Evolutionary conservation across 2,888 invertebrate species (phyloP).

Genomic region (Itoplectis maculator): DNA sequence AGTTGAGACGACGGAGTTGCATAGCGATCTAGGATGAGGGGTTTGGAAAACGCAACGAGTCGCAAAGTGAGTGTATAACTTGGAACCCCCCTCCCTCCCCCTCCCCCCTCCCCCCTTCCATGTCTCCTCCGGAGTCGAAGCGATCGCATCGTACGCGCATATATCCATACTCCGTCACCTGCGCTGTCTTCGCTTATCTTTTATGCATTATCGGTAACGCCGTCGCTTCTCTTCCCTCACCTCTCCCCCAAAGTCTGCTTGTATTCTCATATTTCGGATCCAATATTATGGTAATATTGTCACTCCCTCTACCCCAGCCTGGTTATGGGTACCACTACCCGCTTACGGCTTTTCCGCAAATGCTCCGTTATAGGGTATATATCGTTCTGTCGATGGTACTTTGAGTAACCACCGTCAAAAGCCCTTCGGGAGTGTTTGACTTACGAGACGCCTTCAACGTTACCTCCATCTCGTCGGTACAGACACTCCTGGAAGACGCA

Average conservation of each 20-base stretch:
- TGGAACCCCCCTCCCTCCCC: conserved; percentile 63
- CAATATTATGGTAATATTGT: conserved; percentile 80
- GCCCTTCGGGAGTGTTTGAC: not conserved
- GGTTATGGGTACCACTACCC: too few species aligned
- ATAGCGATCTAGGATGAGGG: not conserved
- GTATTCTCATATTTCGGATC: conserved; percentile 78
- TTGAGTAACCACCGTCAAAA: conserved; percentile 1
- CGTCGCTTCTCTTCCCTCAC: conserved; percentile 55
- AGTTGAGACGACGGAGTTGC: conserved; percentile 26
- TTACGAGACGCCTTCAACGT: conserved; percentile 17
- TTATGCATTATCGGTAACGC: conserved; percentile 79
- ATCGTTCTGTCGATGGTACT: conserved; percentile 19
- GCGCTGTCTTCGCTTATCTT: conserved; percentile 76
- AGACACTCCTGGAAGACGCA: too few species aligned
- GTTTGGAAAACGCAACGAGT: conserved; percentile 46
- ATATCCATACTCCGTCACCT: conserved; percentile 22
- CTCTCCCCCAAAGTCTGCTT: conserved; percentile 18
- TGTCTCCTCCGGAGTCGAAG: conserved; percentile 20
- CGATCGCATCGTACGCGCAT: conserved; percentile 32
- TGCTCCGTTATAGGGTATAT: conserved; percentile 43
- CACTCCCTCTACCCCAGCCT: conserved; percentile 50
- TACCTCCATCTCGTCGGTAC: not conserved
- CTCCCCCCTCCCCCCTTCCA: too few species aligned
- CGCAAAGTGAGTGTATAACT: conserved; percentile 59
- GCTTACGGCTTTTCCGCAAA: conserved; percentile 26